Base-by-base conservation (phyloP, 2,113 vertebrate genomes). In the Ceratotherium simum region DNA sequence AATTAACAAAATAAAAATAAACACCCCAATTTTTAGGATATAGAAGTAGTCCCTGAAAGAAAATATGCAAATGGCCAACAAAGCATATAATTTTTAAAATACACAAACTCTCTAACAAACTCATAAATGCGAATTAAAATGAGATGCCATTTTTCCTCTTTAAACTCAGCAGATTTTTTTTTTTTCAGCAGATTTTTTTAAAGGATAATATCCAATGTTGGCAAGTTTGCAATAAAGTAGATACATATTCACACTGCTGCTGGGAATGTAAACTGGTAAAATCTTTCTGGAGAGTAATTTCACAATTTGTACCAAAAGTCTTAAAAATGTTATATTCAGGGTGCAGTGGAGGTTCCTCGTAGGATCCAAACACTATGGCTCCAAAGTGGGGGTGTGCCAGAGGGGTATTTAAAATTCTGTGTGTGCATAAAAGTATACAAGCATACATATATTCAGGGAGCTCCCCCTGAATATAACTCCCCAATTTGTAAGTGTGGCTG, bases 1-100 rank as follows among this genome's bases (percentile, higher is more conserved):
- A 82, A 93, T 91, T 48, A 91, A 79, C 31, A 93, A 90, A 96
- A 78, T 29, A 39, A 84, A 79, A 27, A 33, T 65, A 70, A 78
- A 72, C 17, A 48, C 16, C 20, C 8, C 39, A 39, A 60, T 78
- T 75, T 79, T 51, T 5, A 83, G 13, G 10, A 33, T 70, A 3
- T 80, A 46, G 1, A 60, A 11, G 29, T 25, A 73, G 73, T 83
- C 48, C 39, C 56, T 88, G 36, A 92, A 78, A 86, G 31, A 87
- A 95, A 82, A 82, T 85, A 87, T 18, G 27, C 31, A 79, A 90
- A 56, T 46, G 14, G 20, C 29, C 18, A 76, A 80, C 8, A 91
- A 67, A 82, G 46, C 31, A 62, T 31, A 46, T 67, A 46, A 29
- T 51, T 42, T 79, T 90, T 36, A 56, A 94, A 88, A 67, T 70